These are phyloP conservation scores for Homalodisca vitripennis DNA, from an alignment of 1,140 invertebrate species.

Conservation along the genomic window DNA sequence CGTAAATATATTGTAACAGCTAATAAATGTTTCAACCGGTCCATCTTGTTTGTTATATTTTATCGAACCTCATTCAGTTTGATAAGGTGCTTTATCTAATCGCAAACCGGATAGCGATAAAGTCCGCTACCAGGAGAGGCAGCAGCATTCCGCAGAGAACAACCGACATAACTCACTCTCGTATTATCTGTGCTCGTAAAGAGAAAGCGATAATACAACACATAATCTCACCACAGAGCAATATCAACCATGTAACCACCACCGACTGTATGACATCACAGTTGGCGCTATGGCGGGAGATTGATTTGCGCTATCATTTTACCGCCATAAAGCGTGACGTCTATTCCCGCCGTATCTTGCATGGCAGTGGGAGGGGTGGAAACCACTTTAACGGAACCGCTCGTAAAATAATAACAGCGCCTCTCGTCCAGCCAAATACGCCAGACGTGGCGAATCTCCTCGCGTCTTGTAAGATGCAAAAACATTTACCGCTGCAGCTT, in stretches of 20 bases:
- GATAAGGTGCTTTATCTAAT: no score
- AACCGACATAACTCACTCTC: not conserved
- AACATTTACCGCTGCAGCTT: no score
- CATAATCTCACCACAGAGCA: not conserved
- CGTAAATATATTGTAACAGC: no score
- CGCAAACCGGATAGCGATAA: not conserved
- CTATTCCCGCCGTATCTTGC: not conserved
- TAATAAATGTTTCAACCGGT: no score
- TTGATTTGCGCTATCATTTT: constrained; percentile 13
- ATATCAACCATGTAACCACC: not conserved
- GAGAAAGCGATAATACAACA: not conserved
- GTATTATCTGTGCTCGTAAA: not conserved
- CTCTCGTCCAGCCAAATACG: not conserved
- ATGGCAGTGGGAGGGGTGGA: not conserved
- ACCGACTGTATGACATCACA: not conserved
- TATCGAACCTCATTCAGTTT: no score
- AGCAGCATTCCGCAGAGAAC: not conserved
- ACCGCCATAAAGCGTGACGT: not conserved
- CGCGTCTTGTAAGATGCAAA: not conserved
- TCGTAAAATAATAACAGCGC: constrained; percentile 12
- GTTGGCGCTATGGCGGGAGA: not conserved
- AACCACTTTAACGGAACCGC: constrained; percentile 4
- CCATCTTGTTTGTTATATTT: no score
- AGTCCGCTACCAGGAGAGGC: not conserved
- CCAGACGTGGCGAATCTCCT: not conserved